phyloP scores from a whole-genome alignment of 2,113 vertebrate genomes.

The Cathartes aura region DNA sequence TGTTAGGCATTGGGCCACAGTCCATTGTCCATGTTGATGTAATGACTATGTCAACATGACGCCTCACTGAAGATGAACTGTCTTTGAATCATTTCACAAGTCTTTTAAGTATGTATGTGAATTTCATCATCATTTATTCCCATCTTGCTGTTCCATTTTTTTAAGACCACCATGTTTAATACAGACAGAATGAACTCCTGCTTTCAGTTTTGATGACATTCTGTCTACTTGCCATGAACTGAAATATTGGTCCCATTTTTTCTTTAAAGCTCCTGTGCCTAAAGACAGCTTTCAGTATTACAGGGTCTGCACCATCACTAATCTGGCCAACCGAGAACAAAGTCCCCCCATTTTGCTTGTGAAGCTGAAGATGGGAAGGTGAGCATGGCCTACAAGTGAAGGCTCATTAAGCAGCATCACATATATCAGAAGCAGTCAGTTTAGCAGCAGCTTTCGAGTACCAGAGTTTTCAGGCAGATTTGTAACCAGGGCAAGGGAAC shows the following conservation, averaged over 20 bases:
- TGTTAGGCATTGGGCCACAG: not conserved
- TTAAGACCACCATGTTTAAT: not conserved
- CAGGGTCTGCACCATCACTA: not conserved
- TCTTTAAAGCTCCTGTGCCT: not conserved
- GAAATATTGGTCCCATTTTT: not conserved
- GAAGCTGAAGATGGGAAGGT: not conserved
- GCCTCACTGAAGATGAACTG: not conserved
- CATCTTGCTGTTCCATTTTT: not conserved
- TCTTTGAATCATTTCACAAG: not conserved
- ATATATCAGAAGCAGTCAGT: not conserved
- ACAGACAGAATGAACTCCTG: not conserved
- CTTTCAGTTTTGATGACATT: not conserved
- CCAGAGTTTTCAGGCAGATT: not conserved
- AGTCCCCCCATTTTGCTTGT: not conserved
- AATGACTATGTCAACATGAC: not conserved
- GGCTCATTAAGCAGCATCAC: not conserved
- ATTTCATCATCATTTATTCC: not conserved
- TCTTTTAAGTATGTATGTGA: not conserved
- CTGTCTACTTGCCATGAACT: not conserved
- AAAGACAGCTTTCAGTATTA: not conserved
- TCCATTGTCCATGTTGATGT: not conserved
- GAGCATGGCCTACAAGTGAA: not conserved
- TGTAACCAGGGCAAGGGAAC: not conserved
- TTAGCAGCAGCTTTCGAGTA: not conserved
- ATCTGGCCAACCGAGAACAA: not conserved